A percentile compares a stretch with the other conserved stretches of the same genome.
These are phyloP conservation scores for Sarcophaga caerulescens DNA, from an alignment of 2,888 invertebrate species.

Conservation along the genomic window DNA sequence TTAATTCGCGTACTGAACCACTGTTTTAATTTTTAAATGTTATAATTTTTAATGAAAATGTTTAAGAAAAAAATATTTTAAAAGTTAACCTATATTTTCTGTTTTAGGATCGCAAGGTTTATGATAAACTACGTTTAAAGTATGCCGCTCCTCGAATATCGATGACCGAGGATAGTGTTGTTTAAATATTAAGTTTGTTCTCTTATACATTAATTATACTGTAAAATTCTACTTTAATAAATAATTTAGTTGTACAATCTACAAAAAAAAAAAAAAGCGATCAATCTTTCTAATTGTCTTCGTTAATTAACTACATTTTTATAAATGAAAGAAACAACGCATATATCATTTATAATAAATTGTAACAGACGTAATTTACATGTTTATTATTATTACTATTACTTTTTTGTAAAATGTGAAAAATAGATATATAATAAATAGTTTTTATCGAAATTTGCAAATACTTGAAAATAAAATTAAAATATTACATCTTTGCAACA, in stretches of 20 bases:
- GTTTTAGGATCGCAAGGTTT: conserved; percentile 87
- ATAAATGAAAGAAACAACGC: too few species aligned
- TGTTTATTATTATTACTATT: too few species aligned
- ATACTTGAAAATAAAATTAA: neutral
- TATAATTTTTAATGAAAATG: too few species aligned
- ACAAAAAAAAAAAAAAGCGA: conserved; percentile 21
- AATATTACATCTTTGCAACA: too few species aligned
- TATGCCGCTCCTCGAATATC: conserved; percentile 82
- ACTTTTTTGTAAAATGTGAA: too few species aligned
- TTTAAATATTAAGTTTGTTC: conserved; percentile 45
- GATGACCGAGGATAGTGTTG: conserved; percentile 38
- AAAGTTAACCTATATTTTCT: conserved; percentile 43
- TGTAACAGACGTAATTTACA: too few species aligned
- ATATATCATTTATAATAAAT: too few species aligned
- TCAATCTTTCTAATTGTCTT: conserved; percentile 7
- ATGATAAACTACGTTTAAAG: conserved; percentile 87
- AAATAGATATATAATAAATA: too few species aligned
- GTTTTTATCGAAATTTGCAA: too few species aligned
- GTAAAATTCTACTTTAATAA: conserved; percentile 51
- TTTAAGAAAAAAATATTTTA: too few species aligned
- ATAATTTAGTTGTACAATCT: conserved; percentile 38
- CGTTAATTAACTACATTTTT: conserved; percentile 26
- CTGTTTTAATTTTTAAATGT: too few species aligned
- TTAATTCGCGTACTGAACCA: too few species aligned
- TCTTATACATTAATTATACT: conserved; percentile 29